phyloP scores from a whole-genome alignment of 2,797 vertebrate genomes.

The Amblyraja radiata region DNA sequence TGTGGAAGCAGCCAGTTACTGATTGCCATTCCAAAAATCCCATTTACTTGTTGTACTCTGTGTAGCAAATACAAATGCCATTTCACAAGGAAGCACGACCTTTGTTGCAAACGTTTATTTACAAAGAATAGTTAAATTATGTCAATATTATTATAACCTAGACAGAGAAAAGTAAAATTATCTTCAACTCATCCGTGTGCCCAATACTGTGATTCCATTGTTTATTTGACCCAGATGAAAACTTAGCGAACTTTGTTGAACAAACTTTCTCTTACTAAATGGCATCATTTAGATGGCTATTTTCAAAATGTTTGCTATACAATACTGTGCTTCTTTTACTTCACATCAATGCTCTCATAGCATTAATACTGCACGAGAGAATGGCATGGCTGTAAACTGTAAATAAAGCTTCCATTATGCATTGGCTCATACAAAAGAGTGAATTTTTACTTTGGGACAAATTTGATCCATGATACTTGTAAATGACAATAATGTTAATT shows the following conservation, averaged over 20 bases:
- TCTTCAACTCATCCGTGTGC: not conserved
- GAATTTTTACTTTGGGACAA: not conserved
- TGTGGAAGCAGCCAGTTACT: too few species aligned
- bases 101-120: not conserved
- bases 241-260: not conserved
- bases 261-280: slow-evolving; percentile 2
- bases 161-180: not conserved
- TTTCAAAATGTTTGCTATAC: not conserved
- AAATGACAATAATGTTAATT: not conserved
- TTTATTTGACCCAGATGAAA: not conserved
- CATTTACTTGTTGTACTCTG: not conserved
- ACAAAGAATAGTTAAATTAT: not conserved
- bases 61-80: not conserved
- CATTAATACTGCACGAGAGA: slow-evolving; percentile 11
- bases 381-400: not conserved
- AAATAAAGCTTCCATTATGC: not conserved
- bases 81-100: not conserved
- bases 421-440: not conserved
- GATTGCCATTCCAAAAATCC: too few species aligned
- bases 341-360: not conserved
- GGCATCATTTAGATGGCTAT: too few species aligned
- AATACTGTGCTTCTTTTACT: slow-evolving; percentile 13
- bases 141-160: not conserved
- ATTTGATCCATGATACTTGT: not conserved
- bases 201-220: not conserved